Evolutionary conservation across 2,113 vertebrate genomes (phyloP).

Genomic region (Leptobrachium ailaonicum): DNA sequence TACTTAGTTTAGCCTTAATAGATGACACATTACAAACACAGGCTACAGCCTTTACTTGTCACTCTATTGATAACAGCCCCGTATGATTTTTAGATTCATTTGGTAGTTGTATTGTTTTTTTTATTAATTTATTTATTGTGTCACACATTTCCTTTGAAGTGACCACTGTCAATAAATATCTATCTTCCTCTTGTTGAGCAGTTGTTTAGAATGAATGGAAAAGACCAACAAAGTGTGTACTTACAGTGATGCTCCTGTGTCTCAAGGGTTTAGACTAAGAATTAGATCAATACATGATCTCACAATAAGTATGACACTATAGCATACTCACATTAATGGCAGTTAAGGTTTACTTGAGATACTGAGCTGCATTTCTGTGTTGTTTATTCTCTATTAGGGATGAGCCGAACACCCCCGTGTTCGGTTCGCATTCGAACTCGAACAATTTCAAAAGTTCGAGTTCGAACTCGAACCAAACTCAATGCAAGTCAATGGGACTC

Average conservation of each 20-base stretch:
- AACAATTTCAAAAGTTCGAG: too few relatives aligned
- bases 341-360: too few relatives aligned
- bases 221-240: background rate
- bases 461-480: too few relatives aligned
- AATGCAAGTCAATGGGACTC: too few relatives aligned
- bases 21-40: constrained; percentile 10
- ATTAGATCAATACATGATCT: too few relatives aligned
- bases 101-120: constrained; percentile 15
- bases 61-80: background rate
- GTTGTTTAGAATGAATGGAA: background rate
- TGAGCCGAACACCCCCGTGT: too few relatives aligned
- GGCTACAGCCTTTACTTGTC: background rate
- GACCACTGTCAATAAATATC: background rate
- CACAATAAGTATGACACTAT: too few relatives aligned
- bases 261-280: background rate
- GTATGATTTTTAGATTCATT: constrained; percentile 9
- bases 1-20: background rate
- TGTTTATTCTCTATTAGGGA: too few relatives aligned
- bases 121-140: background rate
- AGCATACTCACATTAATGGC: too few relatives aligned
- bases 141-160: constrained; percentile 4
- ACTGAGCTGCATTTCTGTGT: too few relatives aligned
- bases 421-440: too few relatives aligned
- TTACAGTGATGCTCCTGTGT: background rate
- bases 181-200: background rate